These are phyloP conservation scores for Neodiprion virginianus DNA, from an alignment of 1,140 invertebrate genomes.

Conservation along the genomic window DNA sequence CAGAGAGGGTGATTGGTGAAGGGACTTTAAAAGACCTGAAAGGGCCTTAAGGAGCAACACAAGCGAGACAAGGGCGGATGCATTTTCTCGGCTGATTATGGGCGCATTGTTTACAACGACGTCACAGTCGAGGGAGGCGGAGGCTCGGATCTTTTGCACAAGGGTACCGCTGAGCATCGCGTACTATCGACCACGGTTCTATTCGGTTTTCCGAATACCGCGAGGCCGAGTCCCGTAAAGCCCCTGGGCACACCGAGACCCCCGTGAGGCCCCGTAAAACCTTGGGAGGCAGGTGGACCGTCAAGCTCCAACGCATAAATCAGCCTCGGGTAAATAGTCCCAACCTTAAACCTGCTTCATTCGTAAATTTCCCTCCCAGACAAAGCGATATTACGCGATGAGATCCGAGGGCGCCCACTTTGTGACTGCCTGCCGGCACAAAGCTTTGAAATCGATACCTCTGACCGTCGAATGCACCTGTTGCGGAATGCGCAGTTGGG, in stretches of 20 bases:
- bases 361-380: slow-evolving; percentile 21
- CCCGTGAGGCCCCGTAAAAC: not conserved
- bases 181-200: too few species aligned
- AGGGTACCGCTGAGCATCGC: not conserved
- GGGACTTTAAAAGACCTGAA: not conserved
- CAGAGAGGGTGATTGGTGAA: too few species aligned
- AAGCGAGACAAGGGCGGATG: not conserved
- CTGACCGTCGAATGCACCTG: slow-evolving; percentile 12
- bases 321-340: slow-evolving; percentile 20
- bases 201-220: too few species aligned
- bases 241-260: not conserved
- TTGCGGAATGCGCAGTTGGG: not conserved
- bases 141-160: not conserved
- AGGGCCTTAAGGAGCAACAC: not conserved
- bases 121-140: not conserved
- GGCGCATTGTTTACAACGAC: slow-evolving; percentile 16
- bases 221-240: too few species aligned
- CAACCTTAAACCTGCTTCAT: slow-evolving; percentile 14
- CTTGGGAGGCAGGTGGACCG: not conserved
- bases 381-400: slow-evolving; percentile 16
- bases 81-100: slow-evolving; percentile 18
- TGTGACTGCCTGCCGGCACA: slow-evolving; percentile 16
- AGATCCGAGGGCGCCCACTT: slow-evolving; percentile 12
- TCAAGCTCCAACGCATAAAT: not conserved
- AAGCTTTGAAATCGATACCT: slow-evolving; percentile 28